These are phyloP conservation scores for Theonella swinhoei DNA, from an alignment of 37 sponge, comb jelly and placozoan species.

Conservation along the genomic window DNA sequence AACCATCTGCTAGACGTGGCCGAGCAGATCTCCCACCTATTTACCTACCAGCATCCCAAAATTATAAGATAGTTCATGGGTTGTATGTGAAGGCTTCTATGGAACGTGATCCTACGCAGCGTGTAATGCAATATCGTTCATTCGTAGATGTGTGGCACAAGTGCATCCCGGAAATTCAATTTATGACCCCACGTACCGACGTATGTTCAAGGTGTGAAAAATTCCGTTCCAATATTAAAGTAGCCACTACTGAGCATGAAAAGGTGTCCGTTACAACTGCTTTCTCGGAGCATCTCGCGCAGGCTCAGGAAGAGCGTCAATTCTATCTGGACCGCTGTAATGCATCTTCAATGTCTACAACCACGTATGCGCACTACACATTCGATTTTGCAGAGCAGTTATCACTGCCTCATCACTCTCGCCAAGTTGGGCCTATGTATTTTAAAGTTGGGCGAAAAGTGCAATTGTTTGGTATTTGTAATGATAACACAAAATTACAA, in stretches of 20 bases:
- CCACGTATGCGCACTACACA: constrained; percentile 19
- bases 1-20: constrained; percentile 14
- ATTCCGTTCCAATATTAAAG: constrained; percentile 2
- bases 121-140: neutral
- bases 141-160: constrained; percentile 24
- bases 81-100: constrained; percentile 9
- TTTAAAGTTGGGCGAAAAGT: constrained; percentile 4
- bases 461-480: constrained; percentile 30
- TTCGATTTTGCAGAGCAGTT: constrained; percentile 42
- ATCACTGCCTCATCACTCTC: constrained; percentile 24
- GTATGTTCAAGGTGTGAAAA: constrained; percentile 39
- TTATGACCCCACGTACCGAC: no score
- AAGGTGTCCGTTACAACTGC: constrained; percentile 14
- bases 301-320: constrained; percentile 29
- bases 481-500: constrained; percentile 9
- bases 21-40: constrained; percentile 18
- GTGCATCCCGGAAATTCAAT: constrained; percentile 25
- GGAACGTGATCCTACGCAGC: neutral
- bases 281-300: constrained; percentile 17
- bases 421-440: constrained; percentile 29
- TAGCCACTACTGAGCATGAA: constrained; percentile 24
- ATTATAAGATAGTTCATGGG: constrained; percentile 11
- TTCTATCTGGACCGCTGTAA: constrained; percentile 1
- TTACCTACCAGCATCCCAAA: constrained; percentile 22
- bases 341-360: neutral